Evolutionary conservation across 2,888 invertebrate genomes (phyloP), one percentile per base, ranked within the genome.

Genomic region (Himalopsyche anomala): DNA sequence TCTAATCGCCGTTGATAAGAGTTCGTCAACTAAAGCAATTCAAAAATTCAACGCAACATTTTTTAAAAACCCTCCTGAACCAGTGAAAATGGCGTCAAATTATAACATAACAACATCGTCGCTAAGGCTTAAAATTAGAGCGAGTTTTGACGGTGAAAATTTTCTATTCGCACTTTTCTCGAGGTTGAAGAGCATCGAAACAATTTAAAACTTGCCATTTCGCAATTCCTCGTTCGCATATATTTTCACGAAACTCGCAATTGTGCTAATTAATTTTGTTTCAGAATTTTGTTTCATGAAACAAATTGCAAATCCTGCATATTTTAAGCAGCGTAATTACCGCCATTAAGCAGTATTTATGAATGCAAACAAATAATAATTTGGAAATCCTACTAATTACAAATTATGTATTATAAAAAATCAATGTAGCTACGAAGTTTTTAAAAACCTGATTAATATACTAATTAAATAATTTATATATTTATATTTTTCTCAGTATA

Each of bases 131-230:
- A 74, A 79, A 1, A 28, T 28, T 28, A 28, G 82, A 69, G 36
- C 54, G 74, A 54, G 82, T 69, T 82, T 81, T 55, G 81, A 40
- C 81, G 69, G 54, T 38, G 45, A 51, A 80, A 80, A 80, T 9
- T 15, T 80, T 80, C 28, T 51, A 54, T 82, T 85, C 19, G 51
- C 74, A 80, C 82, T 81, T 69, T 79, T 74, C 9, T 51, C n/a
- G 42, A n/a, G 74, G n/a, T 11, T 36, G 19, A 38, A 74, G 28
- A 74, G 3, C 74, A 38, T 74, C 19, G 11, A 74, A 74, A 74
- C 9, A 74, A 36, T 74, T 74, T 74, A 36, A 38, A 38, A 28
- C 38, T 74, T 74, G 38, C 74, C 38, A 38, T 74, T 74, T 74
- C 15, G 36, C 74, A 74, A 74, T 74, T 74, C 38, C 28, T 36